Evolutionary conservation across 1,140 invertebrate species (phyloP).

Genomic region (Orius insidiosus): DNA sequence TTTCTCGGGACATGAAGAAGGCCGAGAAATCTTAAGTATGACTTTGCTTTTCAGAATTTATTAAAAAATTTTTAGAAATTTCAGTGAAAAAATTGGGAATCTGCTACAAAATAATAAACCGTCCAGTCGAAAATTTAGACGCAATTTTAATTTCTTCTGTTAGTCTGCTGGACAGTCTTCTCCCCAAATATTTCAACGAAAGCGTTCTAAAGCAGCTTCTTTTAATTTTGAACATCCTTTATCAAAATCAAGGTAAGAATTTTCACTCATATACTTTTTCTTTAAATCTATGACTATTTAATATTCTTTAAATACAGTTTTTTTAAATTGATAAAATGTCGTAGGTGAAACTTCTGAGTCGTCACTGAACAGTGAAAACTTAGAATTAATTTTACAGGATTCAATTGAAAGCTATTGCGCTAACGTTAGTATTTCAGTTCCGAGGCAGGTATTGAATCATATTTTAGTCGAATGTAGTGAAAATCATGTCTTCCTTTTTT

Average conservation of each 20-base stretch:
- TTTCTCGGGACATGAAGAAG: slow-evolving; percentile 14
- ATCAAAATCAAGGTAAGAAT: too few species aligned
- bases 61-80: slow-evolving; percentile 10
- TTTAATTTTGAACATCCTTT: slow-evolving; percentile 5
- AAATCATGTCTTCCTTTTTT: slow-evolving; percentile 15
- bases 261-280: too few species aligned
- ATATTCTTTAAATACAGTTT: too few species aligned
- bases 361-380: too few species aligned
- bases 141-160: slow-evolving; percentile 13
- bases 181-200: slow-evolving; percentile 13
- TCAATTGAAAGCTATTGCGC: slow-evolving; percentile 13
- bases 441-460: background rate
- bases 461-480: slow-evolving; percentile 8
- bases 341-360: too few species aligned
- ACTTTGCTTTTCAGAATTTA: too few species aligned
- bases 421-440: background rate
- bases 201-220: slow-evolving; percentile 5
- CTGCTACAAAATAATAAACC: background rate
- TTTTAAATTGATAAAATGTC: too few species aligned
- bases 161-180: slow-evolving; percentile 11
- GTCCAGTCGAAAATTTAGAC: slow-evolving; percentile 10
- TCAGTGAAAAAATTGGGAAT: slow-evolving; percentile 6
- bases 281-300: too few species aligned
- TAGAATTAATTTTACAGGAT: slow-evolving; percentile 4
- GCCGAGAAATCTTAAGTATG: slow-evolving; percentile 14